Evolutionary conservation across 2,797 vertebrate genomes (phyloP), one percentile per base, ranked within the genome.

Genomic region (Dermochelys coriacea): DNA sequence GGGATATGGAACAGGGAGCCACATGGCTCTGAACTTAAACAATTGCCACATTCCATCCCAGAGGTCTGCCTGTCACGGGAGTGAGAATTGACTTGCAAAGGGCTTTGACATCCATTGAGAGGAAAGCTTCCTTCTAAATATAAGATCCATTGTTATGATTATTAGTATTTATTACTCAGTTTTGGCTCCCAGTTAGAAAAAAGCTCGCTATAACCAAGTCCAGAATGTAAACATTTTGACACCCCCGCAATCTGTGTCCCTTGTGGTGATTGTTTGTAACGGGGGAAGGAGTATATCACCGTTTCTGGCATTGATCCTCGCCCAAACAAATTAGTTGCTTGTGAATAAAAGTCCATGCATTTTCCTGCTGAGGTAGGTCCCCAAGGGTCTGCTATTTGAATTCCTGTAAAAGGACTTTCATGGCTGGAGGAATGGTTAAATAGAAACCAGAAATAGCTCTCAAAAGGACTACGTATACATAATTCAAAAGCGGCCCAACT

Each of bases 401-500:
- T 97, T 96, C 93, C 93, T 91, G 90, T 87, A 93, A 93, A 92
- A 93, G 74, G 88, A 84, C 77, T 96, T 97, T 93, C 87, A 93
- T 84, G 88, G 64, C 84, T 94, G n/a, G 87, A 88, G 85, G 84
- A 95, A 84, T 0, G 0, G 55, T 92, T 93, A 91, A 92, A 95
- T 49, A 91, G 80, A 94, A 95, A 96, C 51, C 82, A 96, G 80
- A 95, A 95, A 94, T 86, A 94, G 68, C 75, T 87, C 59, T 80
- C 54, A 75, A 80, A 12, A 61, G 74, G 51, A 6, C 59, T 86
- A 47, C 25, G 25, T 59, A 10, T 52, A 45, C 23, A 50, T 7
- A 47, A 14, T 57, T 78, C 87, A 94, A 91, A 45, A 27, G 55
- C 59, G 94, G 41, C 4, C 1, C 47, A 61, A 6, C 37, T 4